Evolutionary conservation across 2,113 vertebrate species (phyloP), one percentile per base, ranked within the genome.

Genomic region (Elachura formosa): DNA sequence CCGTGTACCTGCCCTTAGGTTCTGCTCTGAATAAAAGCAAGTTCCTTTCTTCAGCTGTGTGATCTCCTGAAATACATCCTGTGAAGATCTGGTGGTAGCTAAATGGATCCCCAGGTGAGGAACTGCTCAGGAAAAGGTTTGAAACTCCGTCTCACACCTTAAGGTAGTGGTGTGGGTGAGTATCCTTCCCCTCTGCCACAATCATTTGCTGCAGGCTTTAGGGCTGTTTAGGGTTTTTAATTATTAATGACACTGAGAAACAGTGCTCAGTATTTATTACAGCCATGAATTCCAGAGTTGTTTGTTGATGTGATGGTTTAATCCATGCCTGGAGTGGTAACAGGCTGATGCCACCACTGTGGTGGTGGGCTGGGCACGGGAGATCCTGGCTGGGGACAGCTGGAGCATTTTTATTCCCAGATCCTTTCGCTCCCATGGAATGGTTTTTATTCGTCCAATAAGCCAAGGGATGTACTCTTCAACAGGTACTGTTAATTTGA

Each of bases 381-480:
- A 28, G 83, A 82, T 54, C 54, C 41, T 36, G 71, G 52, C 1
- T 23, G 21, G 46, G 34, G 11, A 6, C 6, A 40, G 34, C 7
- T 19, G 24, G 13, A 46, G 20, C 29, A 5, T 31, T 68, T 68
- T 68, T 48, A 18, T 24, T 45, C 17, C 72, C 43, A 56, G 56
- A 88, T 62, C 36, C 11, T 51, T 91, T 92, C 7, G 11, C 6
- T 9, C 26, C 5, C 80, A 9, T 94, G 69, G 91, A 94, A 80
- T 93, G 52, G 21, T 38, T 97, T 95, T 64, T 84, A 82, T 94
- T 93, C 72, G 34, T 84, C 76, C 40, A 94, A 64, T 96, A 93
- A 96, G 91, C 63, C 25, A 19, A 33, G 49, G 34, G 83, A 41
- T 6, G 0, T 33, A 6, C 8, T 38, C 34, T 79, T 66, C 7